Conservation (phyloP, 2,113 vertebrate species). For the Malurus melanocephalus region DNA sequence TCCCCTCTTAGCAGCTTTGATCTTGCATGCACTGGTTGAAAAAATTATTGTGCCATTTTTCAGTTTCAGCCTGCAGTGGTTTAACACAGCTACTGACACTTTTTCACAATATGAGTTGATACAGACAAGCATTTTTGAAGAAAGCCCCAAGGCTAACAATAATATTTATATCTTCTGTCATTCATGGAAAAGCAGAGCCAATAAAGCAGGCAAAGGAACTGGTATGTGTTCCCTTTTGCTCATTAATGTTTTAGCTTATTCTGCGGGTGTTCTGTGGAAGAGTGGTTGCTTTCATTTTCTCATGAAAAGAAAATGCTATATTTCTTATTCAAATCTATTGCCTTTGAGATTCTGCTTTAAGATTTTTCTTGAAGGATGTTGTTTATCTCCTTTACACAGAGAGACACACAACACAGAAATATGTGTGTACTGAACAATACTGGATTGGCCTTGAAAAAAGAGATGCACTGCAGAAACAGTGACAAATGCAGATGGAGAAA, state of each 20-base stretch:
- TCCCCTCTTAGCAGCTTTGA: constrained; percentile 59
- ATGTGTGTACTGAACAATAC: not conserved
- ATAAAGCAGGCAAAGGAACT: constrained; percentile 56
- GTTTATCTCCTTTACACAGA: constrained; percentile 42
- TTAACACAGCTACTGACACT: constrained; percentile 57
- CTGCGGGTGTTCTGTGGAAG: constrained; percentile 52
- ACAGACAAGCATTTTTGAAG: constrained; percentile 67
- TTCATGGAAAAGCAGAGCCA: constrained; percentile 55
- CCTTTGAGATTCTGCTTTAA: constrained; percentile 38
- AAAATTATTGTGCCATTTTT: constrained; percentile 70
- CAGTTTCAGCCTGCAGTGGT: constrained; percentile 56
- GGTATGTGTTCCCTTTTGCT: constrained; percentile 35
- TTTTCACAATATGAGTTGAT: constrained; percentile 65
- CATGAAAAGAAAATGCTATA: constrained; percentile 30
- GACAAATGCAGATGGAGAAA: not conserved
- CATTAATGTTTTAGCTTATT: constrained; percentile 63
- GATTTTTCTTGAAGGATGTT: constrained; percentile 38
- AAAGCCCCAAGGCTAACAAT: constrained; percentile 63
- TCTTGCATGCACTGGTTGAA: constrained; percentile 50
- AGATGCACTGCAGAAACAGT: not conserved
- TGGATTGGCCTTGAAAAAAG: not conserved
- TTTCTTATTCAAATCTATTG: constrained; percentile 45
- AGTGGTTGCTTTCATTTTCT: constrained; percentile 60
- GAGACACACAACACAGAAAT: not conserved
- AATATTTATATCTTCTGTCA: constrained; percentile 69